phyloP scores from a whole-genome alignment of 2,888 invertebrate species.

The Aphelenchoides bicaudatus region DNA sequence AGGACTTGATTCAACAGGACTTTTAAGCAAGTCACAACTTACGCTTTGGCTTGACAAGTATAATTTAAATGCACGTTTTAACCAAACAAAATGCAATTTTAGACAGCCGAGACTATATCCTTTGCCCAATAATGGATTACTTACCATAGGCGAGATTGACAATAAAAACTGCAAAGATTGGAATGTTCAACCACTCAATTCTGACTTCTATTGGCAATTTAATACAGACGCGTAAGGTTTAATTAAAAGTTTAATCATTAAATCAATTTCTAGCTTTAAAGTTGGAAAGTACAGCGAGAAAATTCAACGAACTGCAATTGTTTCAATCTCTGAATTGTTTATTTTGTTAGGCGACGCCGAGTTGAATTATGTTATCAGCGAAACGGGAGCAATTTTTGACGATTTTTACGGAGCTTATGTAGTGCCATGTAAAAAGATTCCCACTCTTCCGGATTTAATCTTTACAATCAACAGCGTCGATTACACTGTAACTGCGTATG shows the following conservation, averaged over 20 bases:
- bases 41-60: no score
- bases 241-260: not conserved
- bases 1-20: no score
- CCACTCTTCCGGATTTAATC: not conserved
- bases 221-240: constrained; percentile 1
- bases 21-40: no score
- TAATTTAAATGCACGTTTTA: no score
- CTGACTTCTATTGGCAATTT: not conserved
- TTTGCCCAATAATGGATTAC: no score
- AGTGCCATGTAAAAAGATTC: not conserved
- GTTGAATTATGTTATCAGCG: not conserved
- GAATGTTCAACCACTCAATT: not conserved
- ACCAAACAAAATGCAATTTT: no score
- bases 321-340: not conserved
- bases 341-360: not conserved
- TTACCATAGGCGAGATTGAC: not conserved
- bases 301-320: not conserved
- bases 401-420: not conserved
- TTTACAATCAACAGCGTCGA: not conserved
- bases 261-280: not conserved
- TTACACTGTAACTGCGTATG: no score
- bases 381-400: not conserved
- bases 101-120: no score
- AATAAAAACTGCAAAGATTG: not conserved
- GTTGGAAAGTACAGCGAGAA: not conserved